Conservation (phyloP, 2,797 vertebrate species). For the Rhincodon typus region DNA sequence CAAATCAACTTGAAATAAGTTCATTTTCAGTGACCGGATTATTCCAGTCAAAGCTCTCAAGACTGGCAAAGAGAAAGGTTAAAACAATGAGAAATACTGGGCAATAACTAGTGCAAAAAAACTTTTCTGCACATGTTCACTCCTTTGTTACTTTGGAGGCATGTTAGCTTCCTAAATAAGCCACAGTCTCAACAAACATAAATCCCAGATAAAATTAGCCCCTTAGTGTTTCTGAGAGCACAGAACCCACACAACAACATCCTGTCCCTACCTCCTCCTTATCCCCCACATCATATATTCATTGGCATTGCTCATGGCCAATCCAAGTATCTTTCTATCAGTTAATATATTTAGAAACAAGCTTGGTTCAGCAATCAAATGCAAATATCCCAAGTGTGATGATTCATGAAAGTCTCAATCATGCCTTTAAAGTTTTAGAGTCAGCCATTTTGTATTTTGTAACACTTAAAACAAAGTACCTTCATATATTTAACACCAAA, state of each 20-base stretch:
- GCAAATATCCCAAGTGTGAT: neutral
- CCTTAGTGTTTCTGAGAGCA: neutral
- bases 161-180: neutral
- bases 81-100: neutral
- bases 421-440: neutral
- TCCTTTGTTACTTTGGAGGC: neutral
- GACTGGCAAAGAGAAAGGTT: neutral
- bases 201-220: neutral
- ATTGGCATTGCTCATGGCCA: neutral
- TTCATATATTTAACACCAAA: neutral
- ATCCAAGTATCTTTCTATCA: neutral
- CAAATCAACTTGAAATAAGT: neutral
- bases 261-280: too few relatives aligned
- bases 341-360: neutral
- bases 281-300: neutral
- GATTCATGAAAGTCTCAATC: neutral
- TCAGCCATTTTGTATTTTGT: neutral
- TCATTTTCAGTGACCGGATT: conserved; percentile 12
- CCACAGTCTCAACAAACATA: neutral
- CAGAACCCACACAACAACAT: neutral
- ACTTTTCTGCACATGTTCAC: neutral
- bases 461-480: neutral
- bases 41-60: neutral
- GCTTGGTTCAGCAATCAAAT: neutral
- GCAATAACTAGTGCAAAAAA: neutral